Conservation (phyloP, 2,888 invertebrate species). For the Thalpophila matura region DNA sequence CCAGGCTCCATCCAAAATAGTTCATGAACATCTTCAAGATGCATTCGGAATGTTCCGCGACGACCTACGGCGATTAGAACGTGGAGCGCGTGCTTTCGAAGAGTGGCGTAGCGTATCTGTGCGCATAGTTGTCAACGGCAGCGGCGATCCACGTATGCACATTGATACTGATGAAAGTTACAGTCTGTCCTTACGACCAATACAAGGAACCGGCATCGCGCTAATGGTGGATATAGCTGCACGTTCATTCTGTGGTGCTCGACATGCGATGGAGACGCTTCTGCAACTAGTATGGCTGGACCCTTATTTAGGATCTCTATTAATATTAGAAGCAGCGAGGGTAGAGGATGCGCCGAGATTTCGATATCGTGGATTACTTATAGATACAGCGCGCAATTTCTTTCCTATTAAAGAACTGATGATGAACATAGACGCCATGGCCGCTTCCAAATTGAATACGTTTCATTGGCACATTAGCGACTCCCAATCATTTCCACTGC, state of each 20-base stretch:
- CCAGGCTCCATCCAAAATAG: slow-evolving; percentile 74
- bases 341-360: slow-evolving; percentile 94
- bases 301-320: slow-evolving; percentile 89
- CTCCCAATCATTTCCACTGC: slow-evolving; percentile 97
- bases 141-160: slow-evolving; percentile 88
- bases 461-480: slow-evolving; percentile 98
- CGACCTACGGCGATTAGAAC: slow-evolving; percentile 83
- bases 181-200: slow-evolving; percentile 89
- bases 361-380: slow-evolving; percentile 95
- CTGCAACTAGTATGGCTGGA: slow-evolving; percentile 95
- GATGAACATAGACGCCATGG: slow-evolving; percentile 95
- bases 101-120: slow-evolving; percentile 83
- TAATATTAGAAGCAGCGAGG: slow-evolving; percentile 91
- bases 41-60: slow-evolving; percentile 86
- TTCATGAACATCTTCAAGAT: slow-evolving; percentile 77
- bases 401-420: slow-evolving; percentile 93
- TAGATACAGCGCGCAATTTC: slow-evolving; percentile 97
- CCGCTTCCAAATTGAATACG: slow-evolving; percentile 96
- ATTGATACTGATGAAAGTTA: slow-evolving; percentile 94
- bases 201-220: slow-evolving; percentile 78
- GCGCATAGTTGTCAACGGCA: slow-evolving; percentile 84
- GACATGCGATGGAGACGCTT: slow-evolving; percentile 94
- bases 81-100: slow-evolving; percentile 71
- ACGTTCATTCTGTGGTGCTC: slow-evolving; percentile 93
- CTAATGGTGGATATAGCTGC: slow-evolving; percentile 91